Conservation (phyloP, 2,797 vertebrate genomes). For the Ibycter americanus region DNA sequence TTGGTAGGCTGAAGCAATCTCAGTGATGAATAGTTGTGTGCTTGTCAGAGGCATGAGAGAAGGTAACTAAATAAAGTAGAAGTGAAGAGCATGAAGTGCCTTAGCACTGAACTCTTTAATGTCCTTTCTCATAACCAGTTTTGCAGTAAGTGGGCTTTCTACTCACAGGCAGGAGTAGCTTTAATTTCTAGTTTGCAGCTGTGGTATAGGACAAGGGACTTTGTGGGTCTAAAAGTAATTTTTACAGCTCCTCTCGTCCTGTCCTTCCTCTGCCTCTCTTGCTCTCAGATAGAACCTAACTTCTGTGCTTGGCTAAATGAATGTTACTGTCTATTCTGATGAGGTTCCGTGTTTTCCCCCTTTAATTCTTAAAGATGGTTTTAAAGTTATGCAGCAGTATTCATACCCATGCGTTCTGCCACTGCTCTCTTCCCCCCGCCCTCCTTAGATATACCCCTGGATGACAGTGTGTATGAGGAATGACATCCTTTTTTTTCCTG, state of each 20-base stretch:
- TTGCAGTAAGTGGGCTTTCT: background rate
- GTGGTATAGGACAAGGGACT: background rate
- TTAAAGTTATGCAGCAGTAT: background rate
- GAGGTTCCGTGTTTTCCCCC: background rate
- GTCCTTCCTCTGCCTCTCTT: background rate
- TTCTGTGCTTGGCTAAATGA: background rate
- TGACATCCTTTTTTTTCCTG: background rate
- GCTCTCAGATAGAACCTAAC: background rate
- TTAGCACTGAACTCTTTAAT: background rate
- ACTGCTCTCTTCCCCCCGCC: background rate
- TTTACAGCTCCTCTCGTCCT: background rate
- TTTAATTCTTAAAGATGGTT: background rate
- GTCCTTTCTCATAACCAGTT: background rate
- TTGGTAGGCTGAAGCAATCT: accelerated
- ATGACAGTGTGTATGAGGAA: background rate
- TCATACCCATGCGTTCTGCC: background rate
- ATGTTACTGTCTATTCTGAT: background rate
- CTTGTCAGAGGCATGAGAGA: background rate
- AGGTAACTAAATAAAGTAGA: background rate
- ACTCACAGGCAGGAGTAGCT: background rate
- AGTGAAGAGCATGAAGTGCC: background rate
- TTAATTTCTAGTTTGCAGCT: background rate
- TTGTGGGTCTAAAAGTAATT: background rate
- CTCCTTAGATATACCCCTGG: background rate
- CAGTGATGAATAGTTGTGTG: background rate